phyloP scores from a whole-genome alignment of 2,797 vertebrate genomes.

The Lutjanus campechanus region DNA sequence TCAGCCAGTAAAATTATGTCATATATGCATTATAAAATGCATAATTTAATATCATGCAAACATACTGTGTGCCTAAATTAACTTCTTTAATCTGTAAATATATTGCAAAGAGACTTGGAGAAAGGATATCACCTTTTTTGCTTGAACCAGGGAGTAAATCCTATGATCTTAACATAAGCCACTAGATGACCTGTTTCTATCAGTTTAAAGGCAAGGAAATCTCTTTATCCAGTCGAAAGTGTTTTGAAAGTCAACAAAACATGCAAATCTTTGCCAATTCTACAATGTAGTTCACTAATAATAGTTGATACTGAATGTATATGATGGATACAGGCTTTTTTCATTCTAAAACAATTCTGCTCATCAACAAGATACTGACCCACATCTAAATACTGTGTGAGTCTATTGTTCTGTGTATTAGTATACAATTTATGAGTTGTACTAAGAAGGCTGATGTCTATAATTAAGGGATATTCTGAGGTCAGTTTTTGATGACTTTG shows the following conservation, averaged over 20 bases:
- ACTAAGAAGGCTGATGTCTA: neutral
- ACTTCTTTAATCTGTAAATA: no score
- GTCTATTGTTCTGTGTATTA: neutral
- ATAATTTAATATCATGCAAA: no score
- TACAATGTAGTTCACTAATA: neutral
- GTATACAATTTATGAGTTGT: neutral
- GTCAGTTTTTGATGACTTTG: neutral
- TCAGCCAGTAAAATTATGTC: no score
- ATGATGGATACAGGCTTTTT: neutral
- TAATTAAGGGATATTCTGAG: neutral
- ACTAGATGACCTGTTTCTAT: neutral
- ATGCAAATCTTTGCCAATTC: neutral
- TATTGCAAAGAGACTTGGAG: no score
- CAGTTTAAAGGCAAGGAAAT: neutral
- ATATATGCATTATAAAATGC: no score
- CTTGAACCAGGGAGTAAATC: no score
- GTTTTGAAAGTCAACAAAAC: no score
- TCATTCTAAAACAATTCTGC: neutral
- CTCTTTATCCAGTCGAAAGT: neutral
- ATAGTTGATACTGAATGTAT: neutral
- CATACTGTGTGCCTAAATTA: no score
- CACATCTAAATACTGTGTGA: neutral
- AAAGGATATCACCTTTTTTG: no score
- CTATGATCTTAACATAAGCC: no score
- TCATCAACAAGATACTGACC: neutral